Base-by-base conservation (phyloP, 2,888 invertebrate species). In the Drosophila imparisetae region DNA sequence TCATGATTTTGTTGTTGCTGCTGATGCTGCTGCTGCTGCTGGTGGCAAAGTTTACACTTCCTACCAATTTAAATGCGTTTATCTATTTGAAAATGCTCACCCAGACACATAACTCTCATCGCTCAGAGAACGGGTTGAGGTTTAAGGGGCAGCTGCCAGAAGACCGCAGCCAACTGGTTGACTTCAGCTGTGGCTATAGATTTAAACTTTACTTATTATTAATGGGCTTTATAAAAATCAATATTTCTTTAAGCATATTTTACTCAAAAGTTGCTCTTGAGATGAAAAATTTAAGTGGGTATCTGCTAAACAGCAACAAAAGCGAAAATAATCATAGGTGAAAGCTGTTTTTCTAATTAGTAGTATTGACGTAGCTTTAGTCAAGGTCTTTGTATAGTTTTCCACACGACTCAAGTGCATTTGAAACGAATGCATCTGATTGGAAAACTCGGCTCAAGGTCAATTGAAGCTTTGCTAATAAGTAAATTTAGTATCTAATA, bases 41-140 rank as follows among this genome's bases (percentile, higher is more conserved):
- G 70, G 59, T 78, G 82, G 59, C 82, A 86, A 78, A 86, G 80
- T 78, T 82, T 71, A 75, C 78, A 75, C 72, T 82, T 75, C n/a
- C 68, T 67, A 52, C 55, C 71, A 82, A 82, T 84, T 84, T 80
- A 82, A 87, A 87, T 81, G 79, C 85, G 74, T 81, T 85, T 85
- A 85, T 85, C 85, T 83, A 67, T 73, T 66, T 54, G 68, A 42
- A 74, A 79, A 68, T 67, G 52, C 73, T 60, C 53, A 55, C 38
- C 34, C 86, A 83, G 70, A 69, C 75, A 59, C 50, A 57, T 34
- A 67, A 24, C 18, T 53, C 53, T 54, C 38, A 52, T 40, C 40
- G 40, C 55, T 27, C n/a, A 27, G 32, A n/a, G 45, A 24, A 18
- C n/a, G 27, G 18, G 15, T 13, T 18, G 24, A 4, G 38, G 13